Conservation (phyloP, 2,797 vertebrate genomes). For the Danio jaintianensis region DNA sequence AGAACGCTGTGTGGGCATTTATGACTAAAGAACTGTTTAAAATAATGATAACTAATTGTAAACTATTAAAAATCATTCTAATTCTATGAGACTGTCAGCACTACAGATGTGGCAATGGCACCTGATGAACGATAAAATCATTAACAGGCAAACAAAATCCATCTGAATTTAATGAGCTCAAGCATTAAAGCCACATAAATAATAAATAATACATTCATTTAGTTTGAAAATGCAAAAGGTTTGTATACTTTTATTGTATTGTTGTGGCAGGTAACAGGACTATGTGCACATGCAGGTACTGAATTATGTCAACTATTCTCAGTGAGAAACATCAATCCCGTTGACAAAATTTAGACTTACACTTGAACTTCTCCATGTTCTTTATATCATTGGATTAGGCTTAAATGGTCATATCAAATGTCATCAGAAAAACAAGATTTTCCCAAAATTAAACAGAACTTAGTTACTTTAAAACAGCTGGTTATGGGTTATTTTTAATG, state of each 20-base stretch:
- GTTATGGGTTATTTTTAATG: constrained; percentile 4
- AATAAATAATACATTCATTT: no score
- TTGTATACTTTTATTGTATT: no score
- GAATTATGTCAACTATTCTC: neutral
- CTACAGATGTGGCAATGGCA: neutral
- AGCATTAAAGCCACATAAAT: no score
- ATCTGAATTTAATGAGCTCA: neutral
- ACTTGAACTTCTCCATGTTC: neutral
- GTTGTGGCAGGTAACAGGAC: no score
- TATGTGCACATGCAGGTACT: no score
- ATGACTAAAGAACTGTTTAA: neutral
- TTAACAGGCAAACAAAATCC: no score
- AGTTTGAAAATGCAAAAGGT: no score
- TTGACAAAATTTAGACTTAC: neutral
- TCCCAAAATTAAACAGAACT: neutral
- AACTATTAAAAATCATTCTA: neutral
- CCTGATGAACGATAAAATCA: neutral
- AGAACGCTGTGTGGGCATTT: neutral
- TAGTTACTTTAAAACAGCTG: neutral
- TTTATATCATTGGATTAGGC: neutral
- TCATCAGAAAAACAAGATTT: neutral
- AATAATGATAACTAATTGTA: neutral
- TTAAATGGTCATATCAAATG: neutral
- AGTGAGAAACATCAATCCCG: neutral
- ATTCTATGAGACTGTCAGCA: neutral